A percentile compares a stretch with the other conserved stretches of the same genome.
These are phyloP conservation scores for Trachops cirrhosus DNA, from an alignment of 2,797 vertebrate species.

Conservation along the genomic window DNA sequence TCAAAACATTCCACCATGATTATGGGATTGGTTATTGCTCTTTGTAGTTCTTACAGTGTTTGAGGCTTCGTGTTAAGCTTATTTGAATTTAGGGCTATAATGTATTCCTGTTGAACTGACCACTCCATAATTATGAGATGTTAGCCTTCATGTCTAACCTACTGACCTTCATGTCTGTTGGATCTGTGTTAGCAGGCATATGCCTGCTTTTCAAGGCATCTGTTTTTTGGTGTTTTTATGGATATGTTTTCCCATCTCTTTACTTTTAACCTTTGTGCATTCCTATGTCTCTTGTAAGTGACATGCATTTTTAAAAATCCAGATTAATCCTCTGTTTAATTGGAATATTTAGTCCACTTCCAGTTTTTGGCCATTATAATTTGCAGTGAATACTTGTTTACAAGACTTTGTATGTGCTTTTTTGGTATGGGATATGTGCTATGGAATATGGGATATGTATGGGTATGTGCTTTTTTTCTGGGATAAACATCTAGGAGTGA, in stretches of 20 bases:
- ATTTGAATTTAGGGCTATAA: not conserved
- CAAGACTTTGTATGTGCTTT: not conserved
- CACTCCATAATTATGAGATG: not conserved
- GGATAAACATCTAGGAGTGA: not conserved
- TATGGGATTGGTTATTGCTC: not conserved
- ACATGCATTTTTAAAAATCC: not conserved
- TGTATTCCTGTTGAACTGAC: not conserved
- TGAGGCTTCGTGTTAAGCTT: not conserved
- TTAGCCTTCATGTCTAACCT: not conserved
- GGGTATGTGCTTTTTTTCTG: not conserved
- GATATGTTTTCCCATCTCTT: not conserved
- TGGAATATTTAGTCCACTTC: not conserved
- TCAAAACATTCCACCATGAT: not conserved
- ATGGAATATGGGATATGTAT: too few relatives aligned
- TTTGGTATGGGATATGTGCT: not conserved
- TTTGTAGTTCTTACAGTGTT: not conserved
- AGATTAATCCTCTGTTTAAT: not conserved
- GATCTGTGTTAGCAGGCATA: not conserved
- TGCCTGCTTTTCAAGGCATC: not conserved
- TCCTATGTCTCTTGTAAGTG: not conserved
- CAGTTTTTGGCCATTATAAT: not conserved
- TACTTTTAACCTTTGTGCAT: not conserved
- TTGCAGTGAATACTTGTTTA: not conserved
- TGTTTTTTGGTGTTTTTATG: slow-evolving; percentile 1
- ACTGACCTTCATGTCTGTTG: not conserved